Conservation (phyloP, 1,140 invertebrate genomes). For the Parasteatoda tepidariorum region DNA sequence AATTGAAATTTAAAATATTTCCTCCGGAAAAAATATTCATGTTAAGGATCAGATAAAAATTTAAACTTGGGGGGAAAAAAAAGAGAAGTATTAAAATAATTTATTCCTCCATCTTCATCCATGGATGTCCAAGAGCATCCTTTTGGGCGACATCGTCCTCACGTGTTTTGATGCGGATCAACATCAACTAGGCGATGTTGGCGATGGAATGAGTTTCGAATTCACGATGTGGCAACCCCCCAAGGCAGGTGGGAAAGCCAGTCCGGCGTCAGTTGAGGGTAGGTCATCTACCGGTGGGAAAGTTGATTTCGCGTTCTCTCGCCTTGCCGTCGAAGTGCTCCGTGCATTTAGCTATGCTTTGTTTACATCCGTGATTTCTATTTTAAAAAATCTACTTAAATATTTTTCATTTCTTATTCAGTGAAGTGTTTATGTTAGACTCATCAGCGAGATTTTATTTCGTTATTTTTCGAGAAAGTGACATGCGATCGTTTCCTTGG, state of each 20-base stretch:
- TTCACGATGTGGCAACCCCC: constrained; percentile 16
- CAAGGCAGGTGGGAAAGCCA: constrained; percentile 45
- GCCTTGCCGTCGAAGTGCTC: background rate
- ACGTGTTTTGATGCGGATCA: background rate
- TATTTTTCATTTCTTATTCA: background rate
- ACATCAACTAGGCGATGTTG: constrained; percentile 14
- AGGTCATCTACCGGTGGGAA: constrained; percentile 46
- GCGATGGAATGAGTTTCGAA: constrained; percentile 11
- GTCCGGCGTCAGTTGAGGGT: constrained; percentile 9
- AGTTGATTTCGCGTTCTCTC: background rate
- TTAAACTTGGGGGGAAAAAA: no score
- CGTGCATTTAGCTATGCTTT: background rate
- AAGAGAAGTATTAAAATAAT: no score
- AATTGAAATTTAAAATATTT: no score
- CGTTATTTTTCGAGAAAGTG: background rate
- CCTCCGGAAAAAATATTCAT: no score
- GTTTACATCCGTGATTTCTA: constrained; percentile 14
- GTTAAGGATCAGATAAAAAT: no score
- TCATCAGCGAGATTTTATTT: background rate
- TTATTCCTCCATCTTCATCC: no score
- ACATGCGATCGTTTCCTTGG: constrained; percentile 25
- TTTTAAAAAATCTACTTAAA: background rate
- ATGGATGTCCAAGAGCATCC: no score
- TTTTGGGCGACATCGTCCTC: no score
- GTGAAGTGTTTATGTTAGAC: background rate